These are phyloP conservation scores for Listronotus bonariensis DNA, from an alignment of 1,140 invertebrate species.

Conservation along the genomic window DNA sequence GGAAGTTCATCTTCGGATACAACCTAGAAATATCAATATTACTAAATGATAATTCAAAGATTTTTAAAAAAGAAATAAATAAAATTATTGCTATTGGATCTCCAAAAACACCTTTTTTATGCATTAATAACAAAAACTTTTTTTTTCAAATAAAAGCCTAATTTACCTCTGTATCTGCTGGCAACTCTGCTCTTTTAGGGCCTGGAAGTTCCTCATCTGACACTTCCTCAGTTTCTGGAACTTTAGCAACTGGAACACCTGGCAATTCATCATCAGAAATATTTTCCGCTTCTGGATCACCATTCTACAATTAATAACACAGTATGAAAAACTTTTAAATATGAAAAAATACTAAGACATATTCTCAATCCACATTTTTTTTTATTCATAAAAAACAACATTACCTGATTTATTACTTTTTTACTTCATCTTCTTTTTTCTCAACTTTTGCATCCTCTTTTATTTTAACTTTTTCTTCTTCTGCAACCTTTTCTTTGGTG, in stretches of 20 bases:
- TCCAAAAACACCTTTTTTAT: no score
- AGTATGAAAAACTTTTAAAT: no score
- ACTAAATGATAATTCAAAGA: no score
- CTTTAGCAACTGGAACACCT: slow-evolving; percentile 53
- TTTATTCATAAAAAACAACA: no score
- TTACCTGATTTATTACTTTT: neutral
- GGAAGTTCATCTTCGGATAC: slow-evolving; percentile 83
- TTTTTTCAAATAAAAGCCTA: neutral
- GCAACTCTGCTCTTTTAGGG: slow-evolving; percentile 74
- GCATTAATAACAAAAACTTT: no score
- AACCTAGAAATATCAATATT: slow-evolving; percentile 49
- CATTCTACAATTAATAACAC: slow-evolving; percentile 39
- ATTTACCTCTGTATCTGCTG: slow-evolving; percentile 72
- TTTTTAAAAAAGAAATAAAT: no score
- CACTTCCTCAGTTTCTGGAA: slow-evolving; percentile 69
- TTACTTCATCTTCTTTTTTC: slow-evolving; percentile 16
- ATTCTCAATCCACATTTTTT: no score
- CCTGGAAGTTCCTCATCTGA: slow-evolving; percentile 78
- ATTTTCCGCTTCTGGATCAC: slow-evolving; percentile 69
- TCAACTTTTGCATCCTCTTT: slow-evolving; percentile 22
- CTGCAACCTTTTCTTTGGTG: slow-evolving; percentile 1
- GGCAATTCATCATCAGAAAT: slow-evolving; percentile 71
- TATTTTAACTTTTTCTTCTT: slow-evolving; percentile 13
- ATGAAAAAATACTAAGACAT: no score
- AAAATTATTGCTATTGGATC: no score